Conservation (phyloP, 2,888 invertebrate species). For the Serripes groenlandicus region DNA sequence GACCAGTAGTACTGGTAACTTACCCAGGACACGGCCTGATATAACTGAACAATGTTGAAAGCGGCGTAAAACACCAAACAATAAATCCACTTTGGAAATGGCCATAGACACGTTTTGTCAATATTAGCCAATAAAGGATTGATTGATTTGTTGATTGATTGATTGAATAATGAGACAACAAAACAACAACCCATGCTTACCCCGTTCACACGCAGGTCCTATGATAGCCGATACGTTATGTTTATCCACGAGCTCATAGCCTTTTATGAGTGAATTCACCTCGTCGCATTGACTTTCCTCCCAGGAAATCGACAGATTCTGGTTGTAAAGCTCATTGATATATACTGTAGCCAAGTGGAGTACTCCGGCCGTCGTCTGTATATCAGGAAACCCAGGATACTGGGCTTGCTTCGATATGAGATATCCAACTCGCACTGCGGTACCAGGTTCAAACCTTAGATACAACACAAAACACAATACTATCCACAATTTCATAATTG, state of each 20-base stretch:
- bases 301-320: slow-evolving; percentile 32
- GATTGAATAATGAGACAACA: too few species aligned
- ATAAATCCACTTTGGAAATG: too few species aligned
- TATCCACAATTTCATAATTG: too few species aligned
- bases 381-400: slow-evolving; percentile 48
- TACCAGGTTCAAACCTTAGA: background rate
- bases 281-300: slow-evolving; percentile 63
- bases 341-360: slow-evolving; percentile 49
- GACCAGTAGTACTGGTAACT: too few species aligned
- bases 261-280: slow-evolving; percentile 55
- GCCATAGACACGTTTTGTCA: too few species aligned
- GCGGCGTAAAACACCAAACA: too few species aligned
- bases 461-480: background rate
- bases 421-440: slow-evolving; percentile 36
- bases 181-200: too few species aligned
- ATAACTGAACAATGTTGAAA: too few species aligned
- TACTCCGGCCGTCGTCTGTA: slow-evolving; percentile 51
- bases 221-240: slow-evolving; percentile 61
- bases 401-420: slow-evolving; percentile 42
- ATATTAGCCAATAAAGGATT: too few species aligned
- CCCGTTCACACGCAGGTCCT: slow-evolving; percentile 67
- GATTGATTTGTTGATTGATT: too few species aligned
- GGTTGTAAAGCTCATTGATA: slow-evolving; percentile 9
- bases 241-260: slow-evolving; percentile 53
- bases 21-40: too few species aligned